Evolutionary conservation across 2,888 invertebrate species (phyloP).

Genomic region (Cryptops parisi): DNA sequence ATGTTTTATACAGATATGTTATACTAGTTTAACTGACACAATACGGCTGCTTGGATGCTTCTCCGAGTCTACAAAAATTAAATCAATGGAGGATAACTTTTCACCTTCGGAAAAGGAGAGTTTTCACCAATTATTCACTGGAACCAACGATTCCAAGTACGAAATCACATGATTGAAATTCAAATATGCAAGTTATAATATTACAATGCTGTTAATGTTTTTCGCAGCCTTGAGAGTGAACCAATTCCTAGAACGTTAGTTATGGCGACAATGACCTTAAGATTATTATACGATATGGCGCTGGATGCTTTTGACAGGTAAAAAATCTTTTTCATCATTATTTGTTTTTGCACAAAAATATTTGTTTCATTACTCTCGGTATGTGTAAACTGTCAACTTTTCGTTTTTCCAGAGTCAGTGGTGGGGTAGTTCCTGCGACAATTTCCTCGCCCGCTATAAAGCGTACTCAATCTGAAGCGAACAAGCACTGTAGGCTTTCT

Average conservation of each 20-base stretch:
- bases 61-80: conserved; percentile 23
- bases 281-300: conserved; percentile 86
- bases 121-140: conserved; percentile 60
- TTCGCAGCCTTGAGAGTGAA: conserved; percentile 46
- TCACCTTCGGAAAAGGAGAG: conserved; percentile 31
- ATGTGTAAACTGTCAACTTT: neutral
- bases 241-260: conserved; percentile 58
- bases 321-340: conserved; percentile 3
- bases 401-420: conserved; percentile 5
- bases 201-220: neutral
- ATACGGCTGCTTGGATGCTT: conserved; percentile 87
- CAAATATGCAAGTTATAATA: neutral
- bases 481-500: conserved; percentile 16
- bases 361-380: too few species aligned
- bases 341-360: neutral
- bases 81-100: neutral
- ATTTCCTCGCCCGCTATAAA: conserved; percentile 15
- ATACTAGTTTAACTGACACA: conserved; percentile 85
- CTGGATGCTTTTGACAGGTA: conserved; percentile 90
- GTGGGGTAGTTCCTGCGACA: conserved; percentile 14
- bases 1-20: conserved; percentile 76
- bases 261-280: conserved; percentile 68
- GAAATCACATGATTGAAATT: neutral
- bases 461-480: conserved; percentile 11
- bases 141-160: conserved; percentile 36